These are phyloP conservation scores for Xylocampa areola DNA, from an alignment of 2,888 invertebrate genomes.

Conservation along the genomic window DNA sequence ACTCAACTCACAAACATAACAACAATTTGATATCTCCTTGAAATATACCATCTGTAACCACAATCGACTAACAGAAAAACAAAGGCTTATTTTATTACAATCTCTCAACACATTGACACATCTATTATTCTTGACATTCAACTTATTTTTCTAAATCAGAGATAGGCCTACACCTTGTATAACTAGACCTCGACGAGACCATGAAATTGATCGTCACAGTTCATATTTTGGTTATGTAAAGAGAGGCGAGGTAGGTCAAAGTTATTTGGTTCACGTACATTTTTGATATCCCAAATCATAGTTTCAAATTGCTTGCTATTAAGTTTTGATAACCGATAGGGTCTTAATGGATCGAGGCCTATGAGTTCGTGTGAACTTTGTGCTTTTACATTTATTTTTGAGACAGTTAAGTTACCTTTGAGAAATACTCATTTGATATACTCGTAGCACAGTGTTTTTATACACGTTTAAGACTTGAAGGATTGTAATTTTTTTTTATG, in stretches of 20 bases:
- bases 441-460: background rate
- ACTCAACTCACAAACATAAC: constrained; percentile 3
- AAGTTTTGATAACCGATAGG: constrained; percentile 69
- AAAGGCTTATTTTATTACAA: constrained; percentile 69
- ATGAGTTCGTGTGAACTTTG: constrained; percentile 58
- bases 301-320: constrained; percentile 72
- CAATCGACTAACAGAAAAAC: constrained; percentile 64
- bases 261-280: constrained; percentile 27
- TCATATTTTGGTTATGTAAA: background rate
- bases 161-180: constrained; percentile 51
- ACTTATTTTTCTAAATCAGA: constrained; percentile 68
- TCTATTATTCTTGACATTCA: constrained; percentile 69
- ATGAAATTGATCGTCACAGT: background rate
- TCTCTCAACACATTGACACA: constrained; percentile 66
- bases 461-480: too few relatives aligned
- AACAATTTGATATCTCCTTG: constrained; percentile 34
- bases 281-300: constrained; percentile 63
- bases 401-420: constrained; percentile 8
- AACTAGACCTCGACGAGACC: constrained; percentile 6
- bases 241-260: constrained; percentile 10
- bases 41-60: constrained; percentile 54
- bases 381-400: constrained; percentile 38
- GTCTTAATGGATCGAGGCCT: constrained; percentile 61
- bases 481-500: too few relatives aligned
- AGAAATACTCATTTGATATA: constrained; percentile 1